Conservation (phyloP, 2,797 vertebrate species). For the Schizopygopsis pylzovi region DNA sequence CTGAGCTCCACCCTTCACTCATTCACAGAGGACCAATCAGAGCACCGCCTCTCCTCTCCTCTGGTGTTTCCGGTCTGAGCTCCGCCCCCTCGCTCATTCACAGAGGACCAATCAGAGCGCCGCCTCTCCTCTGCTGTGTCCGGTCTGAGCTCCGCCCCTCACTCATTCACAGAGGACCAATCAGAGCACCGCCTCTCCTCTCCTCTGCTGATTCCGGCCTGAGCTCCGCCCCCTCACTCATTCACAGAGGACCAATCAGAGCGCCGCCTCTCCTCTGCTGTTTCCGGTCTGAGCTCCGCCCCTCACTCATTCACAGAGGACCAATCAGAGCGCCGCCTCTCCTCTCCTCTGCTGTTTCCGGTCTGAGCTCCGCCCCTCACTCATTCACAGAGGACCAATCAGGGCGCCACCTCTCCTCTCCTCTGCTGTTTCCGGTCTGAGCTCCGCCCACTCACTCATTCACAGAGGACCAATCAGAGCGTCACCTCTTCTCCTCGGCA, state of each 20-base stretch:
- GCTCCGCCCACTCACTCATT: background rate
- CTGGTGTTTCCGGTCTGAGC: background rate
- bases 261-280: background rate
- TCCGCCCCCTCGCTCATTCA: background rate
- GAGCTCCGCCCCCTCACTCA: background rate
- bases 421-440: background rate
- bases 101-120: slow-evolving; percentile 48
- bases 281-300: too few relatives aligned
- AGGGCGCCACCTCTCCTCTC: slow-evolving; percentile 28
- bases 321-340: slow-evolving; percentile 11
- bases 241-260: slow-evolving; percentile 53
- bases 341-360: slow-evolving; percentile 36
- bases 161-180: too few relatives aligned
- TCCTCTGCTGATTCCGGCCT: slow-evolving; percentile 18
- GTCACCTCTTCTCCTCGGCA: slow-evolving; percentile 42
- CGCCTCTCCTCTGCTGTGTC: background rate
- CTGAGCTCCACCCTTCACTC: background rate
- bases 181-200: slow-evolving; percentile 28
- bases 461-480: slow-evolving; percentile 52
- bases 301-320: too few relatives aligned
- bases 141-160: too few relatives aligned
- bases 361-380: background rate
- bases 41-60: background rate
- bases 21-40: slow-evolving; percentile 51
- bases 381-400: slow-evolving; percentile 49